Evolutionary conservation across 2,888 invertebrate species (phyloP).

Genomic region (Ectropis crepuscularia): DNA sequence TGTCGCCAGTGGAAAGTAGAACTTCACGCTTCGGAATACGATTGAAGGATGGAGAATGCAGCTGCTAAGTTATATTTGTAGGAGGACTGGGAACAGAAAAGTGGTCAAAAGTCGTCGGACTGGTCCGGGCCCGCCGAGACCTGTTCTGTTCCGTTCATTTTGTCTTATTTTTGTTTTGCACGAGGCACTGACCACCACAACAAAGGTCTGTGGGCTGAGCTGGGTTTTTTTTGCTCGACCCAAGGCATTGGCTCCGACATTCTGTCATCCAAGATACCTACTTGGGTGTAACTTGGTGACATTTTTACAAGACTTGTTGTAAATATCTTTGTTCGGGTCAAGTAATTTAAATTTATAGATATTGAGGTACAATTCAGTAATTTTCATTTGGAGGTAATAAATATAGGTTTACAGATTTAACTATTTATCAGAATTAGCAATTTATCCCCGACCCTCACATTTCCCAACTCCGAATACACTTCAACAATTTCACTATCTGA

Average conservation of each 20-base stretch:
- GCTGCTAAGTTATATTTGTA: conserved; percentile 41
- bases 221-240: conserved; percentile 56
- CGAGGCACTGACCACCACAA: conserved; percentile 84
- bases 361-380: neutral
- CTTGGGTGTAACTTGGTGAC: conserved; percentile 12
- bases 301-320: conserved; percentile 8
- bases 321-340: neutral
- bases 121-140: conserved; percentile 69
- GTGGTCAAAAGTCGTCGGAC: conserved; percentile 71
- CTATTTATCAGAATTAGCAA: neutral
- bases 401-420: neutral
- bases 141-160: conserved; percentile 72
- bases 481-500: conserved; percentile 17
- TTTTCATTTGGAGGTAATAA: neutral
- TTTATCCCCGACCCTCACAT: conserved; percentile 1
- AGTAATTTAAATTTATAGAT: neutral
- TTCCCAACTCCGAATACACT: conserved; percentile 11
- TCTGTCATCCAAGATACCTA: conserved; percentile 48
- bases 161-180: conserved; percentile 81
- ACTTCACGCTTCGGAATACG: conserved; percentile 46
- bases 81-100: conserved; percentile 62
- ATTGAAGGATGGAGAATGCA: conserved; percentile 32
- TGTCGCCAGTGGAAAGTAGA: conserved; percentile 31
- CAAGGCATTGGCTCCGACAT: conserved; percentile 64
- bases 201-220: conserved; percentile 74